A percentile compares a stretch with the other conserved stretches of the same genome.
These are phyloP conservation scores for Drosophila watanabei DNA, from an alignment of 1,140 invertebrate species.

Conservation along the genomic window DNA sequence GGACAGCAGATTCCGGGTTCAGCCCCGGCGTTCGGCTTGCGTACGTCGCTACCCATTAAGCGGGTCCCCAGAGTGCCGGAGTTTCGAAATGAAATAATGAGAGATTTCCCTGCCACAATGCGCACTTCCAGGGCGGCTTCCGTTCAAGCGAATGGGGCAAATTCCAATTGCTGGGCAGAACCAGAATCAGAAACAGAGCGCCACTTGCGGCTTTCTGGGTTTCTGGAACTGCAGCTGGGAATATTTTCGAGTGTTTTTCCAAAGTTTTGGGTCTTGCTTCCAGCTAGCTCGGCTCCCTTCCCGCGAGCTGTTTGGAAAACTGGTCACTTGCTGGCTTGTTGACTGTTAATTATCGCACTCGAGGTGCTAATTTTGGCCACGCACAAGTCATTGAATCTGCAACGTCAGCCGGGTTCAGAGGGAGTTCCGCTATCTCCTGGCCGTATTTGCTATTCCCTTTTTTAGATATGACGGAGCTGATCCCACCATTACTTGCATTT, in stretches of 20 bases:
- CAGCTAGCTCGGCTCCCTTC: background rate
- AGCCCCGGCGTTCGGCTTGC: background rate
- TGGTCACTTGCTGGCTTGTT: conserved; percentile 6
- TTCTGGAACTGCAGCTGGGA: conserved; percentile 8
- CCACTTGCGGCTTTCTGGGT: background rate
- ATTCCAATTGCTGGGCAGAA: conserved; percentile 13
- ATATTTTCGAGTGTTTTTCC: conserved; percentile 14
- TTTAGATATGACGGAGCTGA: conserved; percentile 34
- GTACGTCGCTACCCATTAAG: conserved; percentile 7
- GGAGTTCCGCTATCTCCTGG: conserved; percentile 34
- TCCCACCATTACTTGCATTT: background rate
- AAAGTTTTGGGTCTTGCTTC: background rate
- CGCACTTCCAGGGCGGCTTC: conserved; percentile 14
- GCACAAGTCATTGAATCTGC: conserved; percentile 15
- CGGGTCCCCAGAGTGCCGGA: background rate
- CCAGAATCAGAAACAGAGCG: background rate
- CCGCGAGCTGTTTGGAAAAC: background rate
- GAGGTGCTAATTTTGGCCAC: conserved; percentile 53
- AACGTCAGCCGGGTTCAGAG: conserved; percentile 21
- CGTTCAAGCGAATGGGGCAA: conserved; percentile 1
- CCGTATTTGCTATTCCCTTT: conserved; percentile 19
- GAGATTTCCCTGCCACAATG: conserved; percentile 13
- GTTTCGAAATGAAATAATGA: background rate
- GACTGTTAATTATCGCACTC: conserved; percentile 64
- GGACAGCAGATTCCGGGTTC: background rate